phyloP scores from a whole-genome alignment of 2,797 vertebrate species.

The Phylloscopus collybita region DNA sequence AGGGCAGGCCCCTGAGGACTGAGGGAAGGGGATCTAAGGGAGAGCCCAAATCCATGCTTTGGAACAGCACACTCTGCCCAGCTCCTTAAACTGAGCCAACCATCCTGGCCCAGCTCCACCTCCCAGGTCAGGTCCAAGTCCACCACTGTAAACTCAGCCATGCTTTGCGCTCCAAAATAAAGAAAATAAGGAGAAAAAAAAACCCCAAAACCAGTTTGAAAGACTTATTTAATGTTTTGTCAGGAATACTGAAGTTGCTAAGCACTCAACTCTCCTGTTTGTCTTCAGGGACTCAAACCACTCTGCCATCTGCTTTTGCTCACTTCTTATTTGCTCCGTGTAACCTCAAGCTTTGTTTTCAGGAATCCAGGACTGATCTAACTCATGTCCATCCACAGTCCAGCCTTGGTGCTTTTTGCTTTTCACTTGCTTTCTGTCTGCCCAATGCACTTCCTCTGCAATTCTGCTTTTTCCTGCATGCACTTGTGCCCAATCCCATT shows the following conservation, averaged over 20 bases:
- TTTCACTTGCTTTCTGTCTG: background rate
- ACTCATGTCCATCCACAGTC: fast-evolving
- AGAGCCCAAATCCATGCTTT: background rate
- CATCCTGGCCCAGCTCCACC: background rate
- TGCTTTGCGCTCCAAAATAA: background rate
- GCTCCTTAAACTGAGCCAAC: background rate
- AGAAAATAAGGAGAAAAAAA: background rate
- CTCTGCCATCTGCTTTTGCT: background rate
- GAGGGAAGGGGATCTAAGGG: background rate
- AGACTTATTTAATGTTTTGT: background rate
- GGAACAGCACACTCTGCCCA: background rate
- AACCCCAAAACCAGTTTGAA: background rate
- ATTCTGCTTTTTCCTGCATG: background rate
- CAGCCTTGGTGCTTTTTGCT: background rate
- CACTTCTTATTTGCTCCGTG: background rate
- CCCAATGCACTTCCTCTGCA: background rate
- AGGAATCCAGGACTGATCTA: background rate
- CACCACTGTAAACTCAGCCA: background rate
- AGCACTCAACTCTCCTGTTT: background rate
- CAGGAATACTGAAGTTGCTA: background rate
- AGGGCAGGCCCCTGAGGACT: background rate
- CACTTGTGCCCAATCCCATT: background rate
- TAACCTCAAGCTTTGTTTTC: background rate
- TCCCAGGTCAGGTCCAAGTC: background rate
- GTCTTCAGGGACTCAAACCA: background rate